Conservation (phyloP, 2,888 invertebrate species). For the Portevinia maculata region DNA sequence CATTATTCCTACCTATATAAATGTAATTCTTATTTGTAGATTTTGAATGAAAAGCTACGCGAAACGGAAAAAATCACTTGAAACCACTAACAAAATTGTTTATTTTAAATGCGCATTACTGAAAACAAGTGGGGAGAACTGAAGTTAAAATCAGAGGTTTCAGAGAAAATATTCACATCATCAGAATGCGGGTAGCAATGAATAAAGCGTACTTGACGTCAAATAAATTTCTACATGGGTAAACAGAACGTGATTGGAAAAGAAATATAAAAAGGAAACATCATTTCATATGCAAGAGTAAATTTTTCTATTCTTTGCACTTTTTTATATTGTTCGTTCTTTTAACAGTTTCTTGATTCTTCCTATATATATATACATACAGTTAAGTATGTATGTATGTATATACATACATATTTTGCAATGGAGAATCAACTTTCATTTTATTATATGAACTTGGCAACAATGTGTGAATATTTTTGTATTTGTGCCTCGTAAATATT, state of each 20-base stretch:
- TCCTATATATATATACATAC: too few species aligned
- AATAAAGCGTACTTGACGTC: slow-evolving; percentile 67
- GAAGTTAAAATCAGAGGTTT: slow-evolving; percentile 57
- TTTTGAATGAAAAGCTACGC: slow-evolving; percentile 20
- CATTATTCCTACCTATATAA: neutral
- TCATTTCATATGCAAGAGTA: slow-evolving; percentile 61
- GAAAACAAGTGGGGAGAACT: slow-evolving; percentile 44
- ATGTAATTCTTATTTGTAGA: neutral
- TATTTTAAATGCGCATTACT: slow-evolving; percentile 56
- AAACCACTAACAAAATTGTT: slow-evolving; percentile 41
- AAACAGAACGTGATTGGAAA: slow-evolving; percentile 72
- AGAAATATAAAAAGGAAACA: slow-evolving; percentile 66
- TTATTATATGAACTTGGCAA: slow-evolving; percentile 46
- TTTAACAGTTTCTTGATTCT: slow-evolving; percentile 36
- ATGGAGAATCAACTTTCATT: slow-evolving; percentile 39
- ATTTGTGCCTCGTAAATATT: slow-evolving; percentile 23
- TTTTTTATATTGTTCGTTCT: slow-evolving; percentile 24
- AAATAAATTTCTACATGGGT: slow-evolving; percentile 70
- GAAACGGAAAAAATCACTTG: slow-evolving; percentile 27
- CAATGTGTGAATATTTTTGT: slow-evolving; percentile 4
- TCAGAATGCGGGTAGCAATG: slow-evolving; percentile 62
- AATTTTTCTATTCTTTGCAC: slow-evolving; percentile 49
- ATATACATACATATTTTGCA: too few species aligned
- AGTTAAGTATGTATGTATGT: too few species aligned
- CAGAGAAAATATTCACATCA: slow-evolving; percentile 63